Evolutionary conservation across 2,113 vertebrate species (phyloP), one percentile per base, ranked within the genome.

Genomic region (Mus pahari): DNA sequence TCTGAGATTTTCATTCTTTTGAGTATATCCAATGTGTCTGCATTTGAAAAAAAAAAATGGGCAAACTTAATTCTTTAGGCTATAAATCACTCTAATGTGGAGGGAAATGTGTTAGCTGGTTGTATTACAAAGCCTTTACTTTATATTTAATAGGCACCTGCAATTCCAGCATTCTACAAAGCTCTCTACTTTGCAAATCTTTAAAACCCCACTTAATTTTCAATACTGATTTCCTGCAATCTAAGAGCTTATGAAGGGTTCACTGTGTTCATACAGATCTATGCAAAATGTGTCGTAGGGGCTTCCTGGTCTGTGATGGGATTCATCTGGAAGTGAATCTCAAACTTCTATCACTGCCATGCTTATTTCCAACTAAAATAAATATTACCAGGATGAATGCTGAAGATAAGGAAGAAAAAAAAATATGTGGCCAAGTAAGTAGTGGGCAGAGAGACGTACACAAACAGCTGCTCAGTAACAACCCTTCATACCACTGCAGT

Each of bases 381-480:
- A 98, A 93, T 84, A 68, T 95, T 53, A 77, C 97, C 33, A 95
- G 92, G 97, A 98, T 90, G 82, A 97, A 98, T 97, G 78, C 96
- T 96, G 86, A 75, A 98, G 79, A 98, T 97, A 94, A 97, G 84
- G 91, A 96, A 91, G 66, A 96, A 82, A 93, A 94, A 97, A 86
- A 94, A 95, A 94, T 97, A 96, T 14, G 71, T 96, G 86, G 28
- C 64, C 95, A 82, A 96, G 12, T 89, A 97, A 95, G 71, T 96
- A 95, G 93, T 91, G 94, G 96, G 94, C 94, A 50, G 86, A 92
- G 68, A 98, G 81, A 97, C 66, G 70, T 89, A 97, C 95, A 97
- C 97, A 98, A 98, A 94, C 89, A 96, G 95, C 96, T 97, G 89
- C 64, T 97, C 97, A 98, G 96, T 96, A 33, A 98, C 82, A 97